A percentile compares a stretch with the other conserved stretches of the same genome.
phyloP scores from a whole-genome alignment of 2,113 vertebrate species.

The Lasiurus borealis region DNA sequence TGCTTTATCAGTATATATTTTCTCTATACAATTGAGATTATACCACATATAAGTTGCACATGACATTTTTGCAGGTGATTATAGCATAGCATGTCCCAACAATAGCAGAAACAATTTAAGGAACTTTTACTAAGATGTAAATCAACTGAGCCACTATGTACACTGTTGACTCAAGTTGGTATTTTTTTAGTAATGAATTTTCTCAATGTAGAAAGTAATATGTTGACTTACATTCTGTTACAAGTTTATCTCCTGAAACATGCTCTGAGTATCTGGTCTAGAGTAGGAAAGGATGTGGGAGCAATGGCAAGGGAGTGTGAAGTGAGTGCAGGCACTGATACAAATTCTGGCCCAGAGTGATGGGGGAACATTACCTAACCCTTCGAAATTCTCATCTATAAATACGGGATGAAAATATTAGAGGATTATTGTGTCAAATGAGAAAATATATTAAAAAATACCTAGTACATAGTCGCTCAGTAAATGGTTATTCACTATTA shows the following conservation, averaged over 20 bases:
- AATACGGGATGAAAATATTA: not conserved
- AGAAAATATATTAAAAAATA: not conserved
- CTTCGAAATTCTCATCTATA: not conserved
- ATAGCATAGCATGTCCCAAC: not conserved
- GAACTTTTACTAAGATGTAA: constrained; percentile 41
- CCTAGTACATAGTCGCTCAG: not conserved
- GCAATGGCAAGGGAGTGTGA: not conserved
- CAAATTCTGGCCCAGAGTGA: not conserved
- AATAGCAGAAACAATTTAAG: not conserved
- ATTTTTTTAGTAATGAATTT: not conserved
- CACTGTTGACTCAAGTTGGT: not conserved
- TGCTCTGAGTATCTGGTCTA: not conserved
- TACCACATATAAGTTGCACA: not conserved
- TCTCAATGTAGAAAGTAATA: not conserved
- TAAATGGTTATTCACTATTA: not conserved
- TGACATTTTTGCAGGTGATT: constrained; percentile 16
- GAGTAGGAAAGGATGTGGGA: not conserved
- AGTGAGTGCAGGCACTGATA: not conserved
- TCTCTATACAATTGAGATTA: not conserved
- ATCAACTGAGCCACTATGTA: not conserved
- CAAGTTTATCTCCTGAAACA: not conserved
- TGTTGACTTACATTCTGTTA: not conserved
- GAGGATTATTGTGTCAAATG: not conserved
- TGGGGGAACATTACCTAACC: not conserved
- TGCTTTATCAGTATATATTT: not conserved